A percentile compares a stretch with the other conserved stretches of the same genome.
phyloP scores from a whole-genome alignment of 2,888 invertebrate genomes.

The Agrochola lychnidis region DNA sequence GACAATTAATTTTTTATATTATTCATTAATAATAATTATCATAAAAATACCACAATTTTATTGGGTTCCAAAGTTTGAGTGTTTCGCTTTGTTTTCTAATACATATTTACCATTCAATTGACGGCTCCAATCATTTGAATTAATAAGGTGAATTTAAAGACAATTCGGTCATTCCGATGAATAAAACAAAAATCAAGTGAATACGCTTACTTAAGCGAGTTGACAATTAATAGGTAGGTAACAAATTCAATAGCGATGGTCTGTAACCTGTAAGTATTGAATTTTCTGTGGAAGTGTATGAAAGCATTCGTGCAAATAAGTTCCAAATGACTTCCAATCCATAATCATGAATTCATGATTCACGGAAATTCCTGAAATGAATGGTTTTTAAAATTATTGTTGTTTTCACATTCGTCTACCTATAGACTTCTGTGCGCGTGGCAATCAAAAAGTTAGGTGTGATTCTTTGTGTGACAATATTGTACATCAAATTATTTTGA shows the following conservation, averaged over 20 bases:
- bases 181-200: constrained; percentile 11
- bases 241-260: background rate
- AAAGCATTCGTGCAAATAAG: background rate
- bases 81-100: constrained; percentile 6
- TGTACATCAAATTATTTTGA: background rate
- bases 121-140: constrained; percentile 15
- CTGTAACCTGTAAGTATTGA: too few relatives aligned
- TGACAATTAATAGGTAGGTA: background rate
- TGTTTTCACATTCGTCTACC: constrained; percentile 11
- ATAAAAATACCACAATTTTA: background rate
- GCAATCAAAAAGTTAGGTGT: background rate
- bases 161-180: background rate
- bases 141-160: constrained; percentile 29
- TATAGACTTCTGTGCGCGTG: background rate
- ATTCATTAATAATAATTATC: too few relatives aligned
- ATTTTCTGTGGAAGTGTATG: constrained; percentile 2
- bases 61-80: constrained; percentile 6
- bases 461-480: background rate
- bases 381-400: constrained; percentile 10
- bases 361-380: constrained; percentile 14
- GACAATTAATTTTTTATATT: background rate
- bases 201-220: background rate
- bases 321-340: background rate
- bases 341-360: background rate
- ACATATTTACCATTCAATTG: constrained; percentile 5